phyloP scores from a whole-genome alignment of 2,797 vertebrate genomes.

The Meriones psammophilus region DNA sequence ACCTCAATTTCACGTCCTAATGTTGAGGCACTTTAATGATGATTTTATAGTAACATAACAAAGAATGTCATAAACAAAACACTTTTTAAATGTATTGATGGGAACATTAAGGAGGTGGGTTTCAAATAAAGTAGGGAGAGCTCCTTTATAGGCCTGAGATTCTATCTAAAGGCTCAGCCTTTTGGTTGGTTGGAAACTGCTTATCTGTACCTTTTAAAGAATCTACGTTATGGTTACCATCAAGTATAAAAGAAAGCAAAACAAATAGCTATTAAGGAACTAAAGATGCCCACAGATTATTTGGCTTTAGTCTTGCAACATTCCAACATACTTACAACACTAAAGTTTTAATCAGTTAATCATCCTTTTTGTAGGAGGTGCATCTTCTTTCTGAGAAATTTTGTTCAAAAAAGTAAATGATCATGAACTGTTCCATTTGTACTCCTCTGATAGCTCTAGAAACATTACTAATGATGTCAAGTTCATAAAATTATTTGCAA shows the following conservation, averaged over 20 bases:
- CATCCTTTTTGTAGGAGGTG: not conserved
- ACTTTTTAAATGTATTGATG: not conserved
- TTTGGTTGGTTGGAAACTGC: not conserved
- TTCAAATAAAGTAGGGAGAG: not conserved
- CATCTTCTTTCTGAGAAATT: not conserved
- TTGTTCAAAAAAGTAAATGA: conserved; percentile 34
- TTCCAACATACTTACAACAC: not conserved
- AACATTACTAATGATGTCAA: conserved; percentile 55
- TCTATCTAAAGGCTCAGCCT: not conserved
- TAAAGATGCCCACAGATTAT: not conserved
- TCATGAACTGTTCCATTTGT: conserved; percentile 11
- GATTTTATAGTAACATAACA: not conserved
- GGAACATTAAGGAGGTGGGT: not conserved
- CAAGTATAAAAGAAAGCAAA: not conserved
- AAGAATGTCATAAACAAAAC: not conserved
- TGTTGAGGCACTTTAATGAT: not conserved
- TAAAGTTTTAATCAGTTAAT: not conserved
- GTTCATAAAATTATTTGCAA: conserved; percentile 48
- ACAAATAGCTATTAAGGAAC: not conserved
- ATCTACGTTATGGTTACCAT: not conserved
- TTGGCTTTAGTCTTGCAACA: not conserved
- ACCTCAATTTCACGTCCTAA: not conserved
- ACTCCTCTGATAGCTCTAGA: conserved; percentile 51
- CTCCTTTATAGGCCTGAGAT: not conserved
- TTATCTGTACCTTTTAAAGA: not conserved